phyloP scores from a whole-genome alignment of 2,113 vertebrate genomes.

The Cephalopterus ornatus region DNA sequence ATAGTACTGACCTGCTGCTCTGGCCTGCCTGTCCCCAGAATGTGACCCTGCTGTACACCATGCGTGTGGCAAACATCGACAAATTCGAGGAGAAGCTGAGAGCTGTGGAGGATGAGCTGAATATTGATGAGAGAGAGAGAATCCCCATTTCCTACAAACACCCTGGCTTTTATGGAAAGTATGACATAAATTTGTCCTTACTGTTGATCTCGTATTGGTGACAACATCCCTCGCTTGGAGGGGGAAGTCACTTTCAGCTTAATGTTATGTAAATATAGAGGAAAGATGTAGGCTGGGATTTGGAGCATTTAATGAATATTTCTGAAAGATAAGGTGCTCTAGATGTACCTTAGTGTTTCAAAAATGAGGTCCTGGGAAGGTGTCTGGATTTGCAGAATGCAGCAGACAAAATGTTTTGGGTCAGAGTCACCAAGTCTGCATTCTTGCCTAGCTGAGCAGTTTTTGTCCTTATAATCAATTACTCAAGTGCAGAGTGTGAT shows the following conservation, averaged over 20 bases:
- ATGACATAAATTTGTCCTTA: constrained; percentile 40
- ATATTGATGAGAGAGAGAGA: constrained; percentile 86
- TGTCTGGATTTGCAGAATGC: neutral
- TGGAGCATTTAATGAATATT: neutral
- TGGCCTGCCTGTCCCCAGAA: constrained; percentile 69
- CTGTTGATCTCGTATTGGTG: neutral
- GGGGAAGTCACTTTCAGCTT: neutral
- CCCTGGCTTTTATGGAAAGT: constrained; percentile 95
- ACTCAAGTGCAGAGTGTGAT: neutral
- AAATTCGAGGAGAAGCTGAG: constrained; percentile 97
- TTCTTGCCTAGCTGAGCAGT: neutral
- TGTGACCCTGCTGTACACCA: constrained; percentile 83
- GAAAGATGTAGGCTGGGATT: neutral
- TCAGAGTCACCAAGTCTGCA: neutral
- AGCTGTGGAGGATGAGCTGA: constrained; percentile 89
- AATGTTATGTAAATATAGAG: neutral
- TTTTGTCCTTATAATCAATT: neutral
- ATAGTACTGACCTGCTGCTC: neutral
- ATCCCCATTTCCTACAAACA: constrained; percentile 93
- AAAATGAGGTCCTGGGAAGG: neutral
- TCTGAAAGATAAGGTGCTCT: neutral
- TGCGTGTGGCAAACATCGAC: constrained; percentile 96
- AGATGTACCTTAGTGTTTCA: neutral
- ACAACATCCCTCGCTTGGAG: neutral
- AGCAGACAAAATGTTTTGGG: neutral